Evolutionary conservation across 2,888 invertebrate genomes (phyloP).

Genomic region (Arge pagana): DNA sequence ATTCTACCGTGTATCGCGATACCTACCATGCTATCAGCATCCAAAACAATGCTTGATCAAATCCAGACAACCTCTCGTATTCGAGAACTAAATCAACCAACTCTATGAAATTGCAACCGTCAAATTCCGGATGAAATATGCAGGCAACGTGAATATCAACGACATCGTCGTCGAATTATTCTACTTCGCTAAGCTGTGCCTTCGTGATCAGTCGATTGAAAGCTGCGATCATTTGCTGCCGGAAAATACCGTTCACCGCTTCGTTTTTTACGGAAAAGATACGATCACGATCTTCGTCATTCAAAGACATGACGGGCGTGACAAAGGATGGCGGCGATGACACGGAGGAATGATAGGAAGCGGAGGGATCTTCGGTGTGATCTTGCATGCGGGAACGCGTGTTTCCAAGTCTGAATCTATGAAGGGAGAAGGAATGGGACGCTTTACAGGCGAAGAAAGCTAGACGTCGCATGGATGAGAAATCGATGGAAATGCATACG

Average conservation of each 20-base stretch:
- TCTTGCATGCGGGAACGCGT: background rate
- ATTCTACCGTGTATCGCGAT: background rate
- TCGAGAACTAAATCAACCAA: background rate
- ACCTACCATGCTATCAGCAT: background rate
- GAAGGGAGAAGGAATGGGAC: background rate
- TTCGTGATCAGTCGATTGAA: slow-evolving; percentile 12
- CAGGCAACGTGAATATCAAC: background rate
- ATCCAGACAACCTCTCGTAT: background rate
- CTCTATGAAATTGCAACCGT: background rate
- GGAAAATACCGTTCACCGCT: slow-evolving; percentile 2
- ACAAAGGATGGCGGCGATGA: background rate
- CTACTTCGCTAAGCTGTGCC: background rate
- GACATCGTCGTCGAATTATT: background rate
- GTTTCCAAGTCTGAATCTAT: background rate
- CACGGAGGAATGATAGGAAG: background rate
- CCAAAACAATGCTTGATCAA: background rate
- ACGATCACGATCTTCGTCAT: too few species aligned
- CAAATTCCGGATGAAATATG: background rate
- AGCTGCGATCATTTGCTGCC: slow-evolving; percentile 10
- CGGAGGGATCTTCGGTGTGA: slow-evolving; percentile 1
- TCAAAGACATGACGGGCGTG: too few species aligned
- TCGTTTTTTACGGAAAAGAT: too few species aligned
- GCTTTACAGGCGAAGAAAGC: too few species aligned
- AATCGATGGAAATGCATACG: too few species aligned
- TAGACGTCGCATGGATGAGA: too few species aligned